Percentiles rank a stretch among this genome's conserved stretches.
These are phyloP conservation scores for Pseudomyrmex sp. DNA, from an alignment of 1,140 invertebrate genomes.

Conservation along the genomic window DNA sequence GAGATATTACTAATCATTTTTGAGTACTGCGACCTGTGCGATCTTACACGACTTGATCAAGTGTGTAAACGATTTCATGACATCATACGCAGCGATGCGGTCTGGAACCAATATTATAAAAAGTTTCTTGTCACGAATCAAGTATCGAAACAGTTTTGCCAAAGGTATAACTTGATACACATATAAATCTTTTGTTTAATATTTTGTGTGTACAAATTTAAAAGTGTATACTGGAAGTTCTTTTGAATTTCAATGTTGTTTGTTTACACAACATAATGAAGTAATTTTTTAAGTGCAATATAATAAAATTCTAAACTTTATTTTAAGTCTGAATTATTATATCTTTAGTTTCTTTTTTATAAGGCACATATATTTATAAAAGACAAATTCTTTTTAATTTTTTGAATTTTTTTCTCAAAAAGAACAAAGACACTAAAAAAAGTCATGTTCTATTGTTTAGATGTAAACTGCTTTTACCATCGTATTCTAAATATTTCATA, in stretches of 20 bases:
- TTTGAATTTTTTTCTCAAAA: no score
- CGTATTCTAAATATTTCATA: conserved; percentile 77
- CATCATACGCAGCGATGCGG: conserved; percentile 72
- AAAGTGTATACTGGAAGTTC: neutral
- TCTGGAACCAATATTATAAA: conserved; percentile 79
- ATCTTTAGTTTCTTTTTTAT: no score
- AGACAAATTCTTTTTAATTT: neutral
- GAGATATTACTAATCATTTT: conserved; percentile 82
- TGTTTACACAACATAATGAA: no score
- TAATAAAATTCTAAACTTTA: no score
- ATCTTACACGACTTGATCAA: conserved; percentile 76
- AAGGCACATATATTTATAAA: neutral
- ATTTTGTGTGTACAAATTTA: neutral
- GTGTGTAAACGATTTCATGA: conserved; percentile 80
- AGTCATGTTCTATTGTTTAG: conserved; percentile 64
- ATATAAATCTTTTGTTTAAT: neutral
- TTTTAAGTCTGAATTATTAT: no score
- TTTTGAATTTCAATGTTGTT: no score
- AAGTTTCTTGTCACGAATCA: conserved; percentile 80
- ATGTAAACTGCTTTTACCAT: conserved; percentile 75
- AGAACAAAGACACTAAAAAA: neutral
- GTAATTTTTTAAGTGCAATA: no score
- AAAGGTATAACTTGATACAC: conserved; percentile 77
- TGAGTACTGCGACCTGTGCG: conserved; percentile 65
- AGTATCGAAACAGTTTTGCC: conserved; percentile 25